phyloP scores from a whole-genome alignment of 1,140 invertebrate genomes.

The Sycophaga agraensis region DNA sequence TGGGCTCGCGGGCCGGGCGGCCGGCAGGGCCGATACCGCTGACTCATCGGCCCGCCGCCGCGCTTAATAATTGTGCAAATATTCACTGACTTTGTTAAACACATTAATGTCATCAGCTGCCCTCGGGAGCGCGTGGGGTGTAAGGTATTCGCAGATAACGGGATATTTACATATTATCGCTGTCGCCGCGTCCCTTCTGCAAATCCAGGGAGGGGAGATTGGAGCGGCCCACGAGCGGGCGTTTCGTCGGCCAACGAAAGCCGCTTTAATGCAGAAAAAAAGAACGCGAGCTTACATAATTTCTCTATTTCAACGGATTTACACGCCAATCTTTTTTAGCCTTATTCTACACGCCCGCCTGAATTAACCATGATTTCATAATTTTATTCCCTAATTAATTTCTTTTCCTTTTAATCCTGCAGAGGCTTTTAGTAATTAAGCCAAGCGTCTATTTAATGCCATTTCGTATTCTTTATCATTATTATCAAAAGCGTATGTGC shows the following conservation, averaged over 20 bases:
- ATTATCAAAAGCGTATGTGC: too few species aligned
- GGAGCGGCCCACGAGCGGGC: background rate
- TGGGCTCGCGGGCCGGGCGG: too few species aligned
- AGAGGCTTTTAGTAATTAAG: too few species aligned
- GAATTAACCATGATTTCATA: too few species aligned
- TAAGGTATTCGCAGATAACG: conserved; percentile 47
- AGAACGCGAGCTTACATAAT: background rate
- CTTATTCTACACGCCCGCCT: too few species aligned
- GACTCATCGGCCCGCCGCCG: background rate
- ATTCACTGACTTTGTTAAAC: conserved; percentile 25
- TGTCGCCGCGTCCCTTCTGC: conserved; percentile 17
- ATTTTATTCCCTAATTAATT: too few species aligned
- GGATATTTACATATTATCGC: conserved; percentile 59
- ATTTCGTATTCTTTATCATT: too few species aligned
- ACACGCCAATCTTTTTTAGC: background rate
- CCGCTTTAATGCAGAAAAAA: conserved; percentile 11
- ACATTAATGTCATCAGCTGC: conserved; percentile 13
- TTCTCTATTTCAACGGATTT: background rate
- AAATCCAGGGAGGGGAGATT: conserved; percentile 14
- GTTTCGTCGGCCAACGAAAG: background rate
- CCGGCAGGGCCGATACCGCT: too few species aligned
- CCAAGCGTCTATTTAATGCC: too few species aligned
- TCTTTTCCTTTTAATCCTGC: too few species aligned
- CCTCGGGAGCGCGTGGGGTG: conserved; percentile 32
- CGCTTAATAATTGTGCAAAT: conserved; percentile 20